Percentiles rank a stretch among this genome's conserved stretches.
phyloP scores from a whole-genome alignment of 2,888 invertebrate genomes.

The Morpho helenor region DNA sequence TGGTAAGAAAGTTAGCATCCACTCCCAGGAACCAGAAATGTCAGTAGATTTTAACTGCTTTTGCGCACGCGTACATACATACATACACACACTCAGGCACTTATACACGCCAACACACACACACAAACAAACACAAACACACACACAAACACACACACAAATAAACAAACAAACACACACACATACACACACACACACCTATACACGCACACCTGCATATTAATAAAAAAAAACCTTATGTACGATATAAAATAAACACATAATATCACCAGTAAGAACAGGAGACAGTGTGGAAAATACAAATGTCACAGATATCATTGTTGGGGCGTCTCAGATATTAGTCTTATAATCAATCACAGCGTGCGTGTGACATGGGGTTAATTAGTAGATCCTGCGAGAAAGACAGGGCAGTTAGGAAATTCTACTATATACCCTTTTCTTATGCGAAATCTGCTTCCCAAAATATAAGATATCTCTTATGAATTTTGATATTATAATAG shows the following conservation, averaged over 20 bases:
- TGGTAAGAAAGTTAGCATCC: too few relatives aligned
- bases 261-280: neutral
- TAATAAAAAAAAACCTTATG: too few relatives aligned
- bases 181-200: too few relatives aligned
- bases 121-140: too few relatives aligned
- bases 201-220: too few relatives aligned
- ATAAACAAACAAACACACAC: neutral
- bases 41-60: too few relatives aligned
- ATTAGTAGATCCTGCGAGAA: slow-evolving; percentile 10
- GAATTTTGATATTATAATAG: too few relatives aligned
- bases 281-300: slow-evolving; percentile 4
- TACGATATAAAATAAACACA: neutral
- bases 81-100: too few relatives aligned
- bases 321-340: slow-evolving; percentile 11
- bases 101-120: too few relatives aligned
- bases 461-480: too few relatives aligned
- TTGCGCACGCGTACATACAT: too few relatives aligned
- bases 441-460: neutral
- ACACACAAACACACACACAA: neutral
- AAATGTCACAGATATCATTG: slow-evolving; percentile 16
- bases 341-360: slow-evolving; percentile 10
- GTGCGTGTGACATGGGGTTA: slow-evolving; percentile 14
- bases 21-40: too few relatives aligned
- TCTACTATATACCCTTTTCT: neutral
- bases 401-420: slow-evolving; percentile 3